Percentiles rank a stretch among this genome's conserved stretches.
phyloP scores from a whole-genome alignment of 2,797 vertebrate genomes.

The Furcifer pardalis region DNA sequence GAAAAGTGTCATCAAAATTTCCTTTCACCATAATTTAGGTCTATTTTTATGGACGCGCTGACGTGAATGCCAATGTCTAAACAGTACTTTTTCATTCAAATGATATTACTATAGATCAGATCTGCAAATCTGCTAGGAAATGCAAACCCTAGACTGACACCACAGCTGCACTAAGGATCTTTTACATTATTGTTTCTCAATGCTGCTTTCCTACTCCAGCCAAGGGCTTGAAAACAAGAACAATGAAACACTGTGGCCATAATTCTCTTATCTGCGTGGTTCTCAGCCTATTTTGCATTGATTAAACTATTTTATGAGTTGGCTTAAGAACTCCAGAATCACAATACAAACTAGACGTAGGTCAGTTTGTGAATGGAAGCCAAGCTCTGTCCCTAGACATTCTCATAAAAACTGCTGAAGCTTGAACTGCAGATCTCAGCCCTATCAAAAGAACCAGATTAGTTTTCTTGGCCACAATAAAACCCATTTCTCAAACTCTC shows the following conservation, averaged over 20 bases:
- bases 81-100: slow-evolving; percentile 18
- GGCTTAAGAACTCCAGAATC: slow-evolving; percentile 43
- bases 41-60: slow-evolving; percentile 21
- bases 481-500: slow-evolving; percentile 41
- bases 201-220: neutral
- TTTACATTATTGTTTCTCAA: slow-evolving; percentile 25
- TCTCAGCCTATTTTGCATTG: slow-evolving; percentile 41
- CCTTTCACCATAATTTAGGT: slow-evolving; percentile 21
- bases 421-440: slow-evolving; percentile 23
- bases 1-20: slow-evolving; percentile 19
- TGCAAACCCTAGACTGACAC: neutral
- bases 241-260: slow-evolving; percentile 2
- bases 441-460: slow-evolving; percentile 21
- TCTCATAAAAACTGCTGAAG: slow-evolving; percentile 36
- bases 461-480: slow-evolving; percentile 31
- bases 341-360: slow-evolving; percentile 33
- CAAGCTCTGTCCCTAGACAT: slow-evolving; percentile 28
- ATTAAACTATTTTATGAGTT: slow-evolving; percentile 24
- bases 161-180: slow-evolving; percentile 8
- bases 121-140: slow-evolving; percentile 17
- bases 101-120: slow-evolving; percentile 15
- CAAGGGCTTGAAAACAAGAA: slow-evolving; percentile 5
- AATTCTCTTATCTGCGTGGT: slow-evolving; percentile 15
- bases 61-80: neutral
- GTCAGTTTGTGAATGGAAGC: slow-evolving; percentile 30